A percentile compares a stretch with the other conserved stretches of the same genome.
Evolutionary conservation across 1,140 invertebrate genomes (phyloP).

Genomic region (Amphibalanus amphitrite): DNA sequence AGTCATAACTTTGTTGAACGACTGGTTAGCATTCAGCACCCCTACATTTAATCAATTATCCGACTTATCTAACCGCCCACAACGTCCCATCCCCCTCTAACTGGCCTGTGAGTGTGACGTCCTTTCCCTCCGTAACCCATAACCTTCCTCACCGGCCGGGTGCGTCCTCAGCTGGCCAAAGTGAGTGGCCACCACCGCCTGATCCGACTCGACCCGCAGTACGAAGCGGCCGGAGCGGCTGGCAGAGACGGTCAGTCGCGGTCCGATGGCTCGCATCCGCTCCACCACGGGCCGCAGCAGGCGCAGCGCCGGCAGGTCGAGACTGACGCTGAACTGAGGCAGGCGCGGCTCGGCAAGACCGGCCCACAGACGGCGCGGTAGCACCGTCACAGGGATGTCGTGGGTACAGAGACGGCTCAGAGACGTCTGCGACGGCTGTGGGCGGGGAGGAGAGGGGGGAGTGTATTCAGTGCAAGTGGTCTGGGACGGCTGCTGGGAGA

Average conservation of each 20-base stretch:
- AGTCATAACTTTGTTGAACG: too few relatives aligned
- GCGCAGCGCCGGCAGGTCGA: constrained; percentile 55
- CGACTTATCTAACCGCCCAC: too few relatives aligned
- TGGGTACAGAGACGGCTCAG: constrained; percentile 41
- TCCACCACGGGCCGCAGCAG: constrained; percentile 56
- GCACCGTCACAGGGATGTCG: constrained; percentile 61
- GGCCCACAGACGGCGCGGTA: constrained; percentile 54
- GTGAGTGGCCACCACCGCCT: constrained; percentile 54
- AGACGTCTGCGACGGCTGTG: constrained; percentile 27
- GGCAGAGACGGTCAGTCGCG: constrained; percentile 45
- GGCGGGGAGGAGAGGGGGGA: too few relatives aligned
- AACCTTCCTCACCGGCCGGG: constrained; percentile 15
- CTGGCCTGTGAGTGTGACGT: too few relatives aligned
- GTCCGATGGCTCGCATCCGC: constrained; percentile 54
- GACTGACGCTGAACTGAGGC: constrained; percentile 51
- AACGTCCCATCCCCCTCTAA: too few relatives aligned
- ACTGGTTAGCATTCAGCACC: too few relatives aligned
- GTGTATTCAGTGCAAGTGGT: too few relatives aligned
- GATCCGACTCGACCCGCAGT: constrained; percentile 52
- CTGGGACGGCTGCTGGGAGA: too few relatives aligned
- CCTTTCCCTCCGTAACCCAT: too few relatives aligned
- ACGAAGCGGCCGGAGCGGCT: constrained; percentile 47
- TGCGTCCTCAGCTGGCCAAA: constrained; percentile 38
- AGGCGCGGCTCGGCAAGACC: constrained; percentile 54
- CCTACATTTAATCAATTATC: too few relatives aligned